Evolutionary conservation across 30 jellyfish, hydroid and myxozoan genomes (phyloP).

Genomic region (Pelagia noctiluca): DNA sequence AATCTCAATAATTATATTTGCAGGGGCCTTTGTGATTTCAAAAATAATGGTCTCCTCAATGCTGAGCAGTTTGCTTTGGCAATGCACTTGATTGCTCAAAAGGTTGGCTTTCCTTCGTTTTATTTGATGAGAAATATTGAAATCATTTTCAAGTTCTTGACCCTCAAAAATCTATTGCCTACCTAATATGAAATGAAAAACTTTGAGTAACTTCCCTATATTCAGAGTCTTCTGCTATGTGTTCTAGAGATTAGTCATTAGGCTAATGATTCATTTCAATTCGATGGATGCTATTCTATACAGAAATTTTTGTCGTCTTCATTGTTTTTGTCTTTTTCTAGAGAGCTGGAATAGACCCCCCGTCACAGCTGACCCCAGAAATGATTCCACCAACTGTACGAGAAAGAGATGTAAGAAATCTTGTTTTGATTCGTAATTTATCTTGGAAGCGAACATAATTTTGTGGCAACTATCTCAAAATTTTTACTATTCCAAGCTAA

Average conservation of each 20-base stretch:
- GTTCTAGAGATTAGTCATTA: too few relatives aligned
- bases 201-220: neutral
- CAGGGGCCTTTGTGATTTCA: constrained; percentile 91
- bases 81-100: constrained; percentile 77
- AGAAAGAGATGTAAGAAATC: constrained; percentile 58
- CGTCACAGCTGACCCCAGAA: constrained; percentile 68
- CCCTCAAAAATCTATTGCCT: too few relatives aligned
- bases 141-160: too few relatives aligned
- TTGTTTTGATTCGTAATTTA: neutral
- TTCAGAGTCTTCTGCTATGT: neutral
- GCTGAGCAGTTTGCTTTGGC: constrained; percentile 97
- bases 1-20: neutral
- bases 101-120: constrained; percentile 50
- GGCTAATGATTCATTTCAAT: too few relatives aligned
- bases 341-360: constrained; percentile 90
- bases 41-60: constrained; percentile 77
- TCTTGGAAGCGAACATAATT: too few relatives aligned
- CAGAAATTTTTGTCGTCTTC: too few relatives aligned
- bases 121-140: too few relatives aligned
- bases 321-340: constrained; percentile 13
- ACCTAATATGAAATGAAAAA: too few relatives aligned
- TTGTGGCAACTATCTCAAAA: too few relatives aligned
- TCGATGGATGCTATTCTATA: too few relatives aligned
- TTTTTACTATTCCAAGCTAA: too few relatives aligned
- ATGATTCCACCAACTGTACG: constrained; percentile 92